Base-by-base conservation (phyloP, 2,797 vertebrate genomes). In the Onychomys torridus region DNA sequence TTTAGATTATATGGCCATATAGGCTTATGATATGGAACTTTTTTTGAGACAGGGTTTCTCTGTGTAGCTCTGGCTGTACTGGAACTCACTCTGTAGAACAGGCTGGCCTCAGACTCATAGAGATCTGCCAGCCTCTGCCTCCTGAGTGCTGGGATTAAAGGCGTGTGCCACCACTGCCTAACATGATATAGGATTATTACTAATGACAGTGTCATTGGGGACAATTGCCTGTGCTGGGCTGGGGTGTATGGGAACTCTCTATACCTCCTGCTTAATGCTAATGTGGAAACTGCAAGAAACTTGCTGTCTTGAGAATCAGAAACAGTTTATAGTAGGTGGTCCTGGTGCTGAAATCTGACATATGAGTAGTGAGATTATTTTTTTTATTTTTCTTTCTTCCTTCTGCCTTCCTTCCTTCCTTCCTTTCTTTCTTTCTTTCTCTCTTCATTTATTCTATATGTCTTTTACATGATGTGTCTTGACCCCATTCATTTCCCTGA, bases 261-360 rank as follows among this genome's bases (percentile, higher is more conserved):
- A 27, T 59, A 25, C 9, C 40, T 83, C 84, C 59, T 91, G 57
- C 29, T 89, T 23, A 75, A 6, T 71, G 85, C 83, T 93, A 43
- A 49, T 95, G 3, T 84, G 34, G 16, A 40, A 92, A 95, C 75
- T 27, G 13, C 34, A 81, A 75, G 25, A 43, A 59, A 2, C 75
- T 49, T 73, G 6, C 12, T 49, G 52, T 25, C 55, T 59, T 69
- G 37, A 23, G 43, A 87, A 10, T 95, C 49, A 67, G 40, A 73
- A 87, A 40, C 29, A 40, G 65, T 57, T 96, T 83, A 12, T 27
- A 83, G 27, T 55, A 65, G 49, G 67, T 37, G 81, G 93, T 40
- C 59, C 65, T 85, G 52, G 46, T 65, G 67, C 63, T 88, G 65
- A 94, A 96, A 73, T 85, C 65, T 90, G 75, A 87, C 86, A 63